Percentiles rank a stretch among this genome's conserved stretches.
Conservation (phyloP, 2,797 vertebrate species). For the Pseudochirops corinnae region DNA sequence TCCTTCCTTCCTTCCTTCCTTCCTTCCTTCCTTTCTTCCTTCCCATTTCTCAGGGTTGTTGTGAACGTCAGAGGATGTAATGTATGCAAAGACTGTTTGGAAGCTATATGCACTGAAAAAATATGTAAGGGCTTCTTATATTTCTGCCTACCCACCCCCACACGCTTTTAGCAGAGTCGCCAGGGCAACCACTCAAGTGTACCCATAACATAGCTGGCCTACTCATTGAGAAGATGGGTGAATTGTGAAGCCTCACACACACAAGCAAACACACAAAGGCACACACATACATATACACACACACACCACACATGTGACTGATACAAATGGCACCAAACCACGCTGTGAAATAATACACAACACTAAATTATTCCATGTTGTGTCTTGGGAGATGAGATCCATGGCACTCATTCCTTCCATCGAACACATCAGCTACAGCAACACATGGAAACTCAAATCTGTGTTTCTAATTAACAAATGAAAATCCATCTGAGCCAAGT, state of each 20-base stretch:
- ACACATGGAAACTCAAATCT: slow-evolving; percentile 43
- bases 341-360: neutral
- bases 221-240: neutral
- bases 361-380: neutral
- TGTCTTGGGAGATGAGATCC: slow-evolving; percentile 18
- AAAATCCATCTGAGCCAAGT: slow-evolving; percentile 70
- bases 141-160: neutral
- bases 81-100: neutral
- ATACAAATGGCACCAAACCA: neutral
- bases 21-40: neutral
- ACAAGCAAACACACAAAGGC: neutral
- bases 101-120: neutral
- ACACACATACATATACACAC: neutral
- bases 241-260: neutral
- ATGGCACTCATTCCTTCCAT: neutral
- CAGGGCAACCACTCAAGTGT: neutral
- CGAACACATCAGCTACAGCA: neutral
- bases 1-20: too few relatives aligned
- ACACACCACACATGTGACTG: neutral
- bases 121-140: neutral
- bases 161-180: slow-evolving; percentile 1
- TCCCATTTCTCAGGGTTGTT: neutral
- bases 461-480: slow-evolving; percentile 67
- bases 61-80: neutral
- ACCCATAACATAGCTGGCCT: neutral